Base-by-base conservation (phyloP, 2,888 invertebrate species). In the Ichneumoninae sp. region DNA sequence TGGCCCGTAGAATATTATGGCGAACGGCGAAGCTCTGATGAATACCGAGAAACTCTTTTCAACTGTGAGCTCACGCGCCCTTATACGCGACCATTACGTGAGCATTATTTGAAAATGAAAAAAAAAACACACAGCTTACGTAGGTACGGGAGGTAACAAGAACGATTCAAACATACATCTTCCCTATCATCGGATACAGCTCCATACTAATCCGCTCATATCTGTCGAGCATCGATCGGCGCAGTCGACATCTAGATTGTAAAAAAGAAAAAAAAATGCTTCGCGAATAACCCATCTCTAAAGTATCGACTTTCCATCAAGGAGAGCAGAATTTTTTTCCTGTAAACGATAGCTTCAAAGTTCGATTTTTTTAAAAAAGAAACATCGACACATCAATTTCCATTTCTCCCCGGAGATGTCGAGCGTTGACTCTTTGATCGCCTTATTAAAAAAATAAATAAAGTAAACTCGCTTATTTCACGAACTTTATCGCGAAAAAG, bases 41-140 rank as follows among this genome's bases (percentile, higher is more conserved):
- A 90, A 91, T 90, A 85, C 85, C 85, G 79, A 83, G 87, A 88
- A 89, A 88, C 86, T 89, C 89, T 88, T 88, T 86, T 89, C 87
- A 86, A 79, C 87, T 88, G 78, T 71, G 75, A 83, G 84, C 82
- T 88, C 85, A 44, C 69, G 73, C 77, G 54, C 52, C 44, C 47
- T 57, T 40, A 44, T 63, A 80, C 50, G 40, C 69, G n/a, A 10
- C 30, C 19, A 47, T 36, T 50, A 50, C 79, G 65, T 78, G 79
- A 63, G 71, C 52, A 73, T 63, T 68, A 75, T 83, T 69, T 57
- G 57, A 80, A 73, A 82, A 83, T 19, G 4, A 26, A 54, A 54
- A 19, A 63, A 47, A 65, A 65, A n/a, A n/a, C n/a, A 71, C 57
- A 71, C 40, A 10, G 40, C 40, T 40, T 40, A 40, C 8, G 40